Percentiles rank a stretch among this genome's conserved stretches.
phyloP scores from a whole-genome alignment of 2,888 invertebrate genomes.

The Hydrotaea diabolus region DNA sequence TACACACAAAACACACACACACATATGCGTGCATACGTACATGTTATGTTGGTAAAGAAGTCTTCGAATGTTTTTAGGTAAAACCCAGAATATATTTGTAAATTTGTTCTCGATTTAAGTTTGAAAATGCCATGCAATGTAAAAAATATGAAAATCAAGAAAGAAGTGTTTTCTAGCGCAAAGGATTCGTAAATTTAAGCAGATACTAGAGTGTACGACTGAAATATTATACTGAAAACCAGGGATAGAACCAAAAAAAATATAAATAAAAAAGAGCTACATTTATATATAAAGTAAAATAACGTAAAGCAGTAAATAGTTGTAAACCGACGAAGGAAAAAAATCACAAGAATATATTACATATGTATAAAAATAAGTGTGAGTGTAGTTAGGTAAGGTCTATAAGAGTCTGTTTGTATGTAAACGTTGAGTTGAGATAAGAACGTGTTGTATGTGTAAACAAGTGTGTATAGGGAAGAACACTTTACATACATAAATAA shows the following conservation, averaged over 20 bases:
- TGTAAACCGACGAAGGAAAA: not conserved
- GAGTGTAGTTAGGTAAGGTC: not conserved
- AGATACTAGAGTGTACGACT: slow-evolving; percentile 36
- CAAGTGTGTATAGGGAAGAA: not conserved
- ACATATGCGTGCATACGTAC: not conserved
- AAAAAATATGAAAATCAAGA: not conserved
- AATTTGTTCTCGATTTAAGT: slow-evolving; percentile 11
- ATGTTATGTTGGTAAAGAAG: not conserved
- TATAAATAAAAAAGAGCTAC: too few species aligned
- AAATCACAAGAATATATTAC: slow-evolving; percentile 19
- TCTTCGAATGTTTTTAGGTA: slow-evolving; percentile 21
- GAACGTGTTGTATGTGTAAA: not conserved
- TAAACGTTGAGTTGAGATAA: not conserved
- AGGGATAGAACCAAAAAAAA: slow-evolving; percentile 27
- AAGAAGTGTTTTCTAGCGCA: not conserved
- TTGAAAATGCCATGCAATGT: slow-evolving; percentile 8
- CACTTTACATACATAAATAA: slow-evolving; percentile 19
- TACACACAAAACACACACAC: not conserved
- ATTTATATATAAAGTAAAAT: not conserved
- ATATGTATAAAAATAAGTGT: not conserved
- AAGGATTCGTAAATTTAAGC: slow-evolving; percentile 4
- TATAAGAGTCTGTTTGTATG: not conserved
- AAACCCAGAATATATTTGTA: slow-evolving; percentile 1
- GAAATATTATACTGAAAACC: slow-evolving; percentile 42
- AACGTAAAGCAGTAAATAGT: slow-evolving; percentile 11